A percentile compares a stretch with the other conserved stretches of the same genome.
Conservation (phyloP, 2,113 vertebrate species). For the Petaurus breviceps region DNA sequence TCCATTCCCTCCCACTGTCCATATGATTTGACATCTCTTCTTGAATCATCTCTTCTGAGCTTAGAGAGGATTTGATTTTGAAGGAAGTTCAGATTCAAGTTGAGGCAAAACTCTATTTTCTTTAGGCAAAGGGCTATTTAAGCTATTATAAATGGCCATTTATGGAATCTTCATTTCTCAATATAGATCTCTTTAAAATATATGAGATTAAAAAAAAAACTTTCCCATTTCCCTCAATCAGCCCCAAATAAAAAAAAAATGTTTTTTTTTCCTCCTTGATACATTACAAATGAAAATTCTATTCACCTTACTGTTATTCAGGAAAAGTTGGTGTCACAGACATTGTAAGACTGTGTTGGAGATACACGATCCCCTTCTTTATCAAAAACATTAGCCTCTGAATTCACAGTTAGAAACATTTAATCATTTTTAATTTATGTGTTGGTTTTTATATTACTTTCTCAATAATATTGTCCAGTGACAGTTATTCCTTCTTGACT, state of each 20-base stretch:
- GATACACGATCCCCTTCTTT: neutral
- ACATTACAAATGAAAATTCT: neutral
- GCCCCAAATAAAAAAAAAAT: neutral
- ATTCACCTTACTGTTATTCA: neutral
- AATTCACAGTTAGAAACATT: conserved; percentile 39
- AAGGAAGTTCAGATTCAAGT: neutral
- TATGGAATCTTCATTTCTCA: neutral
- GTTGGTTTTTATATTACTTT: neutral
- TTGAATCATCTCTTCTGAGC: neutral
- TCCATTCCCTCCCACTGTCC: neutral
- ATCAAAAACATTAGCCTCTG: neutral
- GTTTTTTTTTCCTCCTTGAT: neutral
- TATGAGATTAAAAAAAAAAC: neutral
- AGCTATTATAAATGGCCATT: neutral
- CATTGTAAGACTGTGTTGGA: neutral
- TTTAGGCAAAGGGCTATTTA: neutral
- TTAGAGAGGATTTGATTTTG: neutral
- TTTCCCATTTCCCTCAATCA: neutral
- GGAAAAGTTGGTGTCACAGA: neutral
- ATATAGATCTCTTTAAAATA: neutral
- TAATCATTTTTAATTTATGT: conserved; percentile 9
- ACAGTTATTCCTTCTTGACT: conserved; percentile 15
- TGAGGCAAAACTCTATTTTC: neutral
- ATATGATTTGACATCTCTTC: neutral
- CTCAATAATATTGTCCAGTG: neutral